Conservation (phyloP, 2,113 vertebrate genomes). For the Apaloderma vittatum region DNA sequence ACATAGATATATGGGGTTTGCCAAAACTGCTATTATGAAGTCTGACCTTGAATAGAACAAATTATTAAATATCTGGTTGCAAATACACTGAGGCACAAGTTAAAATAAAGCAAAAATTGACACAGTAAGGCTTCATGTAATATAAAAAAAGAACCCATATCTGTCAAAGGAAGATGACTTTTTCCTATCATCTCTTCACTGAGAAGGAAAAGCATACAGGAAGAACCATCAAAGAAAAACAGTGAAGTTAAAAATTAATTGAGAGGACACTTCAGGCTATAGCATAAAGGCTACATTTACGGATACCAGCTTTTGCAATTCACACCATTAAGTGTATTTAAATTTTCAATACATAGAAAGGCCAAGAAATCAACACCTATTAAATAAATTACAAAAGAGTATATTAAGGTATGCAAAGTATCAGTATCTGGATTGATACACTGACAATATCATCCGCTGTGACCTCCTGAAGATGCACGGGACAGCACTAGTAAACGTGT, state of each 20-base stretch:
- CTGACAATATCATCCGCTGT: neutral
- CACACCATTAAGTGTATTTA: neutral
- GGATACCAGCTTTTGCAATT: neutral
- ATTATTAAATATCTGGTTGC: neutral
- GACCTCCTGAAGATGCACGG: too few relatives aligned
- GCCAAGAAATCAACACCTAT: neutral
- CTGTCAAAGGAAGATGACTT: neutral
- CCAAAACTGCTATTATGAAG: neutral
- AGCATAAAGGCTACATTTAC: neutral
- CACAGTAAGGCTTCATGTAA: neutral
- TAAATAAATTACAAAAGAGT: neutral
- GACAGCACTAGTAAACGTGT: neutral
- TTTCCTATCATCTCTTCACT: neutral
- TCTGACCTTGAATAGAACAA: neutral
- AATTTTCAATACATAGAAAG: neutral
- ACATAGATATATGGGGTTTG: neutral
- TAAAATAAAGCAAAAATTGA: neutral
- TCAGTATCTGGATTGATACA: neutral
- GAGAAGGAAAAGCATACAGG: fast-evolving
- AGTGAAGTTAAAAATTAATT: neutral
- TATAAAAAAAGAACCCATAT: neutral
- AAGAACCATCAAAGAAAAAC: neutral
- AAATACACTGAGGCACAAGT: neutral
- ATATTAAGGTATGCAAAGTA: neutral
- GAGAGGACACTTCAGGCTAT: neutral